Base-by-base conservation (phyloP, 2,797 vertebrate genomes). In the Buphagus erythrorhynchus region DNA sequence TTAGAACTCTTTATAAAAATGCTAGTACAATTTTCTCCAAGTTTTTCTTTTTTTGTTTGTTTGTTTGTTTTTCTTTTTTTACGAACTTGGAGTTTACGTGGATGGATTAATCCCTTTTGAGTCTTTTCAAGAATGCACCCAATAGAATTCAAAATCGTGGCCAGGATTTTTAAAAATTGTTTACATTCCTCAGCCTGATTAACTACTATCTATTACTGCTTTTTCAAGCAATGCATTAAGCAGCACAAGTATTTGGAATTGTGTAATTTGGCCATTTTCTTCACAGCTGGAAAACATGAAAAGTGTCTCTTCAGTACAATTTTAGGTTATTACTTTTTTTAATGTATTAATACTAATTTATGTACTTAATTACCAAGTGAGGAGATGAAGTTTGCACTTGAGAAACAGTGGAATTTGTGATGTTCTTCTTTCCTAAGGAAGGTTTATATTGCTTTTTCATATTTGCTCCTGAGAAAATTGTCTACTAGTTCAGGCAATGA, bases 171-270 rank as follows among this genome's bases (percentile, higher is more conserved):
- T 38, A 82, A 66, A 66, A 79, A 24, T 2, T 7, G n/a, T 8
- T 72, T 55, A 6, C 0, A 0, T 67, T 63, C 17, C 57, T 15
- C 38, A 63, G 48, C 6, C 31, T 46, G 29, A 85, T 48, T 49
- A 67, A 9, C 25, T 85, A 7, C 33, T 35, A 16, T 49, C 6
- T 59, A n/a, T 85, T 40, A 54, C 48, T 69, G 9, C 10, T 71
- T 59, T 86, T 90, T 61, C 29, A 46, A 63, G 25, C 29, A 49
- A 15, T 45, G 21, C 5, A 19, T 52, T 63, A 77, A 63, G 25
- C 20, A 78, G 62, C 17, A 82, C 12, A 62, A 85, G 10, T 69
- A 31, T 31, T 51, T 82, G 40, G 40, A 13, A 21, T 58, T 40
- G 6, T 87, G 28, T 26, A 21, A 62, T 82, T 87, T 55, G 88